Evolutionary conservation across 23 tunicate species (phyloP), one percentile per base, ranked within the genome.

Genomic region (Halocynthia roretzi): DNA sequence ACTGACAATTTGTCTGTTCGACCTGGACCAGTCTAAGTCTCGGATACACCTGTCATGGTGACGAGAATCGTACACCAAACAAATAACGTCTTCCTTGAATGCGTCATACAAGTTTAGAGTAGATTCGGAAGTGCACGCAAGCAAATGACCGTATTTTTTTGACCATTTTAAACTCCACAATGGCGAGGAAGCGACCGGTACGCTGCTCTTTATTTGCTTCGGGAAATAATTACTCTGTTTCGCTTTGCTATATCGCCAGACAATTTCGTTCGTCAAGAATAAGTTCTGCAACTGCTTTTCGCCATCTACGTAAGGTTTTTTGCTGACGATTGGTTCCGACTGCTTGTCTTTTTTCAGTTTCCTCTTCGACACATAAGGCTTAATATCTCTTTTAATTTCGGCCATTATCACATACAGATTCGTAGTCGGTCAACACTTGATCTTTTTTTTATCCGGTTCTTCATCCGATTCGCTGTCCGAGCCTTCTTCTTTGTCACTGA

Each of bases 91-190:
- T 81, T 61, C 8, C 50, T 83, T 83, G 77, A 91, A 68, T 23
- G 81, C 89, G 76, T 91, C 90, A 64, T 52, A 85, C 22, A 91
- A 54, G 72, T 76, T 77, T 31, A 91, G 50, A 5, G 81, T 49
- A 10, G 81, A 55, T 7, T 80, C 87, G 67, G 82, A 75, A 7
- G 85, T 68, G n/a, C 83, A 78, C 6, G 90, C 82, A 17, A 91
- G 75, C 71, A 91, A 54, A 67, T 91, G 97, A 77, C 90, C 81
- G 56, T 63, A 85, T 64, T 91, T 91, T 53, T 71, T 20, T 66
- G 90, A 91, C 97, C 97, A 91, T 72, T 70, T 70, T 8, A 85
- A 31, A 53, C 71, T 80, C 97, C 97, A 91, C 18, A 85, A 53
- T 23, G 89, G 87, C 4, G 40, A 19, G 20, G 56, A 19, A 53